Evolutionary conservation across 2,888 invertebrate species (phyloP), one percentile per base, ranked within the genome.

Genomic region (Isotomurus palustris): DNA sequence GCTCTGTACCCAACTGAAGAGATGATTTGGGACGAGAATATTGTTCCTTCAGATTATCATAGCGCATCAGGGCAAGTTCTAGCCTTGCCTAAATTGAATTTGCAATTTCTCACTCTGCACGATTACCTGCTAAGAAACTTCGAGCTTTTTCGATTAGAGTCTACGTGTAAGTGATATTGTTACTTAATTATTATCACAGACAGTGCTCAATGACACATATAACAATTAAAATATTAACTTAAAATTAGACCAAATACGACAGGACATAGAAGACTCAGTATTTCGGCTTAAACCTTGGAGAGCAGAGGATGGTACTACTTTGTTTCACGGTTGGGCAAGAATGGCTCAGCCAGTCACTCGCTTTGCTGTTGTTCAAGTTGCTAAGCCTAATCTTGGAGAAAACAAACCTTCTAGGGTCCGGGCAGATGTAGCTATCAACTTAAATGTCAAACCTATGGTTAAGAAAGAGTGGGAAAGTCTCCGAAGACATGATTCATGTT

Each of bases 1-100:
- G 97, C 99, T 0, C 79, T 99, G 0, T 99, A 99, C 75, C 99
- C 99, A 0, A 97, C 95, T 0, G 99, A 99, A 75, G 87, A 90
- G 59, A 87, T 97, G 2, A 93, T 99, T 71, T 99, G 99, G 99
- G 93, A 99, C 76, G 96, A 99, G 76, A 96, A 97, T 74, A 85
- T 99, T 41, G 97, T 99, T 0, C 99, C 99, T 0, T 90, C 93
- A 0, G 95, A 97, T 72, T 95, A 95, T 74, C 97, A 90, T 78
- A 90, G 91, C 40, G 95, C 96, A 0, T 96, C 97, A 75, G 92
- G 88, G 21, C 68, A 70, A 66, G 92, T 92, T 71, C 79, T 99
- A 29, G 97, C 99, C 0, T 78, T 99, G 64, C 97, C 99, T 0
- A 99, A 99, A 75, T 78, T 99, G 3, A 99, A 99, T 78, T 80